Base-by-base conservation (phyloP, 64 coral and sea anemone genomes). In the Pocillopora verrucosa region DNA sequence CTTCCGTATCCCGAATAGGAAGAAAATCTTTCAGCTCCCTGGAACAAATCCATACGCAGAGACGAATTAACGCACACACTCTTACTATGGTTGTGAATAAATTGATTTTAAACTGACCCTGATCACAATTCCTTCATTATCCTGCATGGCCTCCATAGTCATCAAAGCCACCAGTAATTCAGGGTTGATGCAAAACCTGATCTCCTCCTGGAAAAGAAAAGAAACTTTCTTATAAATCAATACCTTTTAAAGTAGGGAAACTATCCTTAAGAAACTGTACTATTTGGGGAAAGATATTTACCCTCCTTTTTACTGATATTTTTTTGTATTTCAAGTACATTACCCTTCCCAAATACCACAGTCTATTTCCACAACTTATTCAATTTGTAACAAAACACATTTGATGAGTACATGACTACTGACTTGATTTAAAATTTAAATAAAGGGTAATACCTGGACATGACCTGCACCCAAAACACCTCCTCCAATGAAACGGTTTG, bases 11-110 rank as follows among this genome's bases (percentile, higher is more conserved):
- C 89, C 58, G 59, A 88, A 87, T 89, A 92, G 38, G 86, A 58
- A 7, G 94, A 95, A 20, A 95, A 95, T 56, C 94, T 87, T 30
- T 95, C 94, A 56, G 87, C 63, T 51, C 94, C 94, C 94, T 95
- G 34, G 34, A 70, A 76, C 25, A 34, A 30, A 51, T 51, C 3
- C 41, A 51, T 51, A 4, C 41, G 7, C 41, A 51, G 41, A 51
- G 41, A 51, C 41, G 20, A 58, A 26, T 76, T 75, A 5, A 59
- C 30, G 34, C 19, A 19, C 16, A 14, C 30, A 59, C 17, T 76
- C 16, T 51, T 2, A 34, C 11, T 76, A 16, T 14, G 13, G 3
- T 41, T 38, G 1, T 2, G 19, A 67, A 7, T 20, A 16, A 19
- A 67, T 17, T 19, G 19, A 67, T 5, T 65, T 65, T 4, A 12